These are phyloP conservation scores for Tragulus kanchil DNA, from an alignment of 2,113 vertebrate genomes.

Conservation along the genomic window DNA sequence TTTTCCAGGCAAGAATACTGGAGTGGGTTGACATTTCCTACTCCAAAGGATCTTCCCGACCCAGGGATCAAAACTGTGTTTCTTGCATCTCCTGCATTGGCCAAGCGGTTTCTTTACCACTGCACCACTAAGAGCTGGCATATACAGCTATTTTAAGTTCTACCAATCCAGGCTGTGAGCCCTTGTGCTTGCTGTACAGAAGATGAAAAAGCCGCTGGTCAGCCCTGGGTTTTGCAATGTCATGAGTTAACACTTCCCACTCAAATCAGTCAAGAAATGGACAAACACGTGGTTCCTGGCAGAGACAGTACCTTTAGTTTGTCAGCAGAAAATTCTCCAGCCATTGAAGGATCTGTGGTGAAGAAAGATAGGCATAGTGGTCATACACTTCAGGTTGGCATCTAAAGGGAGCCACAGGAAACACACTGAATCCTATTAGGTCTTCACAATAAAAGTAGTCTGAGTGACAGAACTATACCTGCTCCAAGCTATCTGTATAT, in stretches of 20 bases:
- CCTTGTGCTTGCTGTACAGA: background rate
- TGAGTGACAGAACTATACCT: background rate
- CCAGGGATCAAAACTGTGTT: background rate
- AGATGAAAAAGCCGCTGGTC: background rate
- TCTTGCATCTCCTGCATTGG: background rate
- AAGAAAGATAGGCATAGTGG: background rate
- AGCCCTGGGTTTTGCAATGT: background rate
- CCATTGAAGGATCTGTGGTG: background rate
- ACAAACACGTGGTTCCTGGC: background rate
- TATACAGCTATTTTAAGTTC: background rate
- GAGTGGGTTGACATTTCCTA: background rate
- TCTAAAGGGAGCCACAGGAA: background rate
- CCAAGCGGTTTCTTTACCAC: background rate
- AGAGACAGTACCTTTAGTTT: background rate
- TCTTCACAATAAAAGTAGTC: background rate
- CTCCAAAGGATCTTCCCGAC: background rate
- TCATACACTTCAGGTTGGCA: background rate
- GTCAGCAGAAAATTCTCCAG: background rate
- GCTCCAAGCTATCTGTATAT: background rate
- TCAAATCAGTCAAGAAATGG: background rate
- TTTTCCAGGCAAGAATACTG: background rate
- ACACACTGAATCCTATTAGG: background rate
- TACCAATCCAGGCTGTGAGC: background rate
- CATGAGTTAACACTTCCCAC: background rate
- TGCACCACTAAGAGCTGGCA: background rate